Base-by-base conservation (phyloP, 2,888 invertebrate species). In the Mesorhabditis belari region DNA sequence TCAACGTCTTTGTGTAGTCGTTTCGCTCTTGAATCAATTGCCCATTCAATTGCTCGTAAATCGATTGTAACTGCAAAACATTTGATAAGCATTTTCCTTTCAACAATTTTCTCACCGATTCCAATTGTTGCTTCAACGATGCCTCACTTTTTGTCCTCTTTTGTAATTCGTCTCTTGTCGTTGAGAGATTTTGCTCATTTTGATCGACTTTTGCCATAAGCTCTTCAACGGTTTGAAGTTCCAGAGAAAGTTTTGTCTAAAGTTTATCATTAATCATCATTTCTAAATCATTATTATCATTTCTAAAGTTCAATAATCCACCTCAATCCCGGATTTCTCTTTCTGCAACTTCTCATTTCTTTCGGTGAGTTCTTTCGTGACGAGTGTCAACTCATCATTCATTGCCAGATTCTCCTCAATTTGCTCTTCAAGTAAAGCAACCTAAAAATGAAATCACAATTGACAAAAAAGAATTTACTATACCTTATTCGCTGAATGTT, bases 351-450 rank as follows among this genome's bases (percentile, higher is more conserved):
- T 60, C 12, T 64, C 65, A 26, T 66, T 62, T 9, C 57, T 27
- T 23, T 21, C 49, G 26, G 64, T 65, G 25, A 66, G 24, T 19
- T 49, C 58, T 12, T 26, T n/a, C 9, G 12, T 21, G 51, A 49
- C 44, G 57, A 3, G 49, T 21, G 2, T 61, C 27, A 21, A 56
- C 50, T 66, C 70, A 9, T 70, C 69, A 53, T 71, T 69, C 19
- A 66, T 64, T 53, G 67, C 70, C 59, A 69, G 68, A 55, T 71
- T 74, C 49, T 70, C 69, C 17, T 67, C 68, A 51, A 69, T 29
- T 26, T 67, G 67, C n/a, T 60, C 49, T 29, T 71, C 68, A n/a
- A 35, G 44, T n/a, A 35, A 17, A 17, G 44, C 12, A 35, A 35
- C 44, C 44, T 35, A n/a, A n/a, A n/a, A n/a, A n/a, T n/a, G n/a